These are phyloP conservation scores for Palaemon carinicauda DNA, from an alignment of 1,140 invertebrate species.

Conservation along the genomic window DNA sequence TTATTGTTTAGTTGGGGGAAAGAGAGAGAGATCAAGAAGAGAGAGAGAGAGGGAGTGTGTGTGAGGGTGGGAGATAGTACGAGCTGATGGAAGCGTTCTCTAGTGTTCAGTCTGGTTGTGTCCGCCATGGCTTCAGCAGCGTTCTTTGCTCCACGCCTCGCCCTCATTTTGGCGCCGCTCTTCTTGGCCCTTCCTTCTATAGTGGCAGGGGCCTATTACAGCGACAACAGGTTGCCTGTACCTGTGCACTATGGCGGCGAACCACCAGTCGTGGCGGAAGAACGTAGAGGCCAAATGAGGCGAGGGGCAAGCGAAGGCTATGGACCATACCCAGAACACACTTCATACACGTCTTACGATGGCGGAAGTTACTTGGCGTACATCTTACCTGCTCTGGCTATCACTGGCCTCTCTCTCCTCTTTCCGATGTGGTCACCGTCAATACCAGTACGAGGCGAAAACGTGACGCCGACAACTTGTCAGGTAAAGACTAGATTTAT, in stretches of 20 bases:
- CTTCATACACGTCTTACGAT: background rate
- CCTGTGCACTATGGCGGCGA: background rate
- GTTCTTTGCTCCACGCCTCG: background rate
- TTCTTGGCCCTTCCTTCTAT: background rate
- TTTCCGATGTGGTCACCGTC: constrained; percentile 41
- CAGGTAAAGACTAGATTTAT: too few species aligned
- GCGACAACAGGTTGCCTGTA: background rate
- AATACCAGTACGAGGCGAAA: constrained; percentile 1
- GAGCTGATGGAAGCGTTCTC: background rate
- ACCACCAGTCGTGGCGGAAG: background rate
- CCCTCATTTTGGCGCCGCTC: background rate
- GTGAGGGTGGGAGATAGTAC: background rate
- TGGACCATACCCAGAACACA: background rate
- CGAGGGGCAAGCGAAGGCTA: background rate
- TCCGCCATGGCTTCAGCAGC: background rate
- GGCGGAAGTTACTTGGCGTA: constrained; percentile 12
- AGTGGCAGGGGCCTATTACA: background rate
- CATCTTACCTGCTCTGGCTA: constrained; percentile 19
- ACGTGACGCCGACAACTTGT: background rate
- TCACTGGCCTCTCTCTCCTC: constrained; percentile 45
- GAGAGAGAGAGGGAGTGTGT: background rate
- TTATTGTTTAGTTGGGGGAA: background rate
- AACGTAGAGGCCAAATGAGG: background rate
- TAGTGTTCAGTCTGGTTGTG: background rate
- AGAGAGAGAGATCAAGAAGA: background rate